Base-by-base conservation (phyloP, 2,888 invertebrate species). In the Drosophila melanocephala region DNA sequence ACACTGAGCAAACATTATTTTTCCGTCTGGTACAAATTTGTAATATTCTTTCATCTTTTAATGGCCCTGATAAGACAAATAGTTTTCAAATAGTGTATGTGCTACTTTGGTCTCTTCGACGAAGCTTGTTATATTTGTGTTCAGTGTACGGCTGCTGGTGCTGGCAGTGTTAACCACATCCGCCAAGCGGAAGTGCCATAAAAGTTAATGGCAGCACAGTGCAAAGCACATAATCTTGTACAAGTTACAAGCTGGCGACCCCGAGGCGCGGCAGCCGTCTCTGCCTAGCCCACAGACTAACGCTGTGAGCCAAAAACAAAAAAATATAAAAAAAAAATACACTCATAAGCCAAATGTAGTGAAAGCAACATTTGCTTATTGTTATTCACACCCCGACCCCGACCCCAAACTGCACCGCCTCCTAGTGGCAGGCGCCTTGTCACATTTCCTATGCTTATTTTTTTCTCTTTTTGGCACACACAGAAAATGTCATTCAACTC, bases 131-230 rank as follows among this genome's bases (percentile, higher is more conserved):
- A 26, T 28, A 14, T 14, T 57, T 57, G 28, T n/a, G 28, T 51
- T 39, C 39, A 57, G 57, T 57, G 57, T 56, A 44, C 32, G 42
- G 52, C 55, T 72, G 55, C 58, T 55, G 35, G 22, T 30, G 61
- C 51, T 47, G 51, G 42, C 37, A 30, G 19, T 56, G 60, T 72
- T 77, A 68, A 67, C 86, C 77, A 87, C 91, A 87, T 87, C 90
- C 91, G 90, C 64, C 74, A 75, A 83, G 82, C 85, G 91, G 88
- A 89, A 88, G 91, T 90, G 89, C 88, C 80, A 91, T 91, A 89
- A 90, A 90, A 91, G 77, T 91, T 86, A 91, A 91, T 91, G 84
- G 88, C 77, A 72, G 78, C 89, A 61, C 80, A 87, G 71, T 72
- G 86, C 83, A 86, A 87, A 86, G 84, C 89, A 90, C 82, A 87